phyloP scores from a whole-genome alignment of 2,797 vertebrate species.

The Notolepis coatsorum region DNA sequence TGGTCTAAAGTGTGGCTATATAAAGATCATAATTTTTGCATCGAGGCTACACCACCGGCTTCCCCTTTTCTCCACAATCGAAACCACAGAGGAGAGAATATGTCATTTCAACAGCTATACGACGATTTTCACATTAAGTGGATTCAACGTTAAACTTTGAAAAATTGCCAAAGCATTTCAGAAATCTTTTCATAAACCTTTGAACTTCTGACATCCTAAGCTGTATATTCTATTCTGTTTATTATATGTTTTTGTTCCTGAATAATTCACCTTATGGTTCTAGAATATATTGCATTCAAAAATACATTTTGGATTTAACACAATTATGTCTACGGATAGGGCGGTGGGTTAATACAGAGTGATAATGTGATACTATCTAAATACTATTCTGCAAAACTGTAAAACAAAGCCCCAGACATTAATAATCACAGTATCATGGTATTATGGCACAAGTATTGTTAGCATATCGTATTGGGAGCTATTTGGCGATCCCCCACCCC shows the following conservation, averaged over 20 bases:
- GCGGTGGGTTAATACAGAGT: too few species aligned
- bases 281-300: not conserved
- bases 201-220: constrained; percentile 12
- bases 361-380: too few species aligned
- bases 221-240: not conserved
- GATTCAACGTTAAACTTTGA: constrained; percentile 6
- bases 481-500: not conserved
- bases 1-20: too few species aligned
- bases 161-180: constrained; percentile 14
- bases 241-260: too few species aligned
- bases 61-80: not conserved
- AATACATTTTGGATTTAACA: not conserved
- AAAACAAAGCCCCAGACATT: too few species aligned
- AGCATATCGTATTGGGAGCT: too few species aligned
- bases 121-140: not conserved
- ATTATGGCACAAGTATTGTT: not conserved
- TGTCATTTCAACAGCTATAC: not conserved
- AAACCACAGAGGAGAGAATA: not conserved
- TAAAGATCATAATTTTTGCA: too few species aligned
- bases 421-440: too few species aligned
- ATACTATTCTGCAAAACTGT: too few species aligned
- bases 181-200: constrained; percentile 14
- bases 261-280: not conserved
- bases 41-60: not conserved
- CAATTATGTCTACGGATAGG: not conserved